These are phyloP conservation scores for Euzophera pinguis DNA, from an alignment of 2,888 invertebrate species.

Conservation along the genomic window DNA sequence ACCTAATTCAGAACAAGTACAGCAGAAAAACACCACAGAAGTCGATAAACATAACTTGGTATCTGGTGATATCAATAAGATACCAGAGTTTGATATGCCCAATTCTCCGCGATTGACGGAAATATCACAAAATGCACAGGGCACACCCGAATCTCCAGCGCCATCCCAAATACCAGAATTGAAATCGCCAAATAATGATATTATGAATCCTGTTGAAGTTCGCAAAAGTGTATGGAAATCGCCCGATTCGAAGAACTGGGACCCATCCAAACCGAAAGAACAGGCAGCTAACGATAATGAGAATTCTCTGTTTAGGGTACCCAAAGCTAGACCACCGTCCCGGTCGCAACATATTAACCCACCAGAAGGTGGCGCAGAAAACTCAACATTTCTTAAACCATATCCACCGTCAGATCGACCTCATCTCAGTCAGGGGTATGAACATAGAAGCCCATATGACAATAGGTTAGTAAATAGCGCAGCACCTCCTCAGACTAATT, in stretches of 20 bases:
- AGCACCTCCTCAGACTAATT: conserved; percentile 56
- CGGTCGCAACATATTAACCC: conserved; percentile 75
- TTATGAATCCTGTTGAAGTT: conserved; percentile 42
- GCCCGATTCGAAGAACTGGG: conserved; percentile 71
- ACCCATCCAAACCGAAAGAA: conserved; percentile 62
- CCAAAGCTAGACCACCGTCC: conserved; percentile 83
- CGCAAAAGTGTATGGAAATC: conserved; percentile 72
- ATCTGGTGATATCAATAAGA: conserved; percentile 48
- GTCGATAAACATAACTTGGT: conserved; percentile 52
- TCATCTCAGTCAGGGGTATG: conserved; percentile 61
- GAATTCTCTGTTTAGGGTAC: conserved; percentile 81
- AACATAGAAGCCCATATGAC: conserved; percentile 68
- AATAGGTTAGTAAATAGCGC: conserved; percentile 42
- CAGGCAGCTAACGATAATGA: conserved; percentile 57
- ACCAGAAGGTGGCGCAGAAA: conserved; percentile 62
- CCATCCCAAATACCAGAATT: conserved; percentile 59
- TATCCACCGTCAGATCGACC: conserved; percentile 79
- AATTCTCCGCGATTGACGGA: conserved; percentile 67
- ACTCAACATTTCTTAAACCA: conserved; percentile 82
- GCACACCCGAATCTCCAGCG: conserved; percentile 61
- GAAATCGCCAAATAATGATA: conserved; percentile 61
- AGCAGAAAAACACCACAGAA: conserved; percentile 48
- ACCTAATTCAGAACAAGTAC: conserved; percentile 52
- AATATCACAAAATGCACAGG: conserved; percentile 65
- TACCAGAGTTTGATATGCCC: conserved; percentile 70